phyloP scores from a whole-genome alignment of 2,113 vertebrate species.

The Psittacus erithacus region DNA sequence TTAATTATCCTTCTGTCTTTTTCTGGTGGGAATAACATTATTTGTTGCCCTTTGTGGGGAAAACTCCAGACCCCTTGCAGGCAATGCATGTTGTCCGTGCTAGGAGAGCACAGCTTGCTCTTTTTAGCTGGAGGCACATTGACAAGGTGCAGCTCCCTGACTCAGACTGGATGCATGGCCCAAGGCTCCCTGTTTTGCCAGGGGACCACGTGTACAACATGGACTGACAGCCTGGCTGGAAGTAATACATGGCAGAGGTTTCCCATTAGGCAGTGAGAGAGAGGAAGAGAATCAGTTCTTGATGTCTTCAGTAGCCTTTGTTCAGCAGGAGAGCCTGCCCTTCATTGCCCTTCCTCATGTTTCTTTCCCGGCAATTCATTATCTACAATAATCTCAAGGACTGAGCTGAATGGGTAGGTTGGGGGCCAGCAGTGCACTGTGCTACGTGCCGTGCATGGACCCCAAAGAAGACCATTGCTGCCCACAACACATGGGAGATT shows the following conservation, averaged over 20 bases:
- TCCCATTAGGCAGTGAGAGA: neutral
- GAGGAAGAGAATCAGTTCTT: neutral
- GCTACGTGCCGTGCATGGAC: accelerated
- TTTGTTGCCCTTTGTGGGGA: neutral
- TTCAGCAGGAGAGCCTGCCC: accelerated
- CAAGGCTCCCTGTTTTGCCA: neutral
- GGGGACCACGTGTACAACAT: neutral
- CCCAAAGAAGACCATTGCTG: neutral
- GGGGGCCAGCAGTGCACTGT: neutral
- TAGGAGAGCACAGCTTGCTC: neutral
- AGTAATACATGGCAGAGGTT: neutral
- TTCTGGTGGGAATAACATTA: neutral
- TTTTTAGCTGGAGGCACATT: neutral
- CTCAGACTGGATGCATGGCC: neutral
- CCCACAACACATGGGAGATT: neutral
- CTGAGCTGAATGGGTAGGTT: neutral
- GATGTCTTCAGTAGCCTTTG: neutral
- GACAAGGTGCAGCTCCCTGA: neutral
- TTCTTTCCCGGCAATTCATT: neutral
- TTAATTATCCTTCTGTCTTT: neutral
- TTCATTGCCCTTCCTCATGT: neutral
- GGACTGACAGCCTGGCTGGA: neutral
- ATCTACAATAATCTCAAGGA: neutral
- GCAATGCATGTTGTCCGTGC: neutral
- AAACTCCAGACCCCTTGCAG: neutral